Evolutionary conservation across 2,888 invertebrate genomes (phyloP), one percentile per base, ranked within the genome.

Genomic region (Apodemia hepburni): DNA sequence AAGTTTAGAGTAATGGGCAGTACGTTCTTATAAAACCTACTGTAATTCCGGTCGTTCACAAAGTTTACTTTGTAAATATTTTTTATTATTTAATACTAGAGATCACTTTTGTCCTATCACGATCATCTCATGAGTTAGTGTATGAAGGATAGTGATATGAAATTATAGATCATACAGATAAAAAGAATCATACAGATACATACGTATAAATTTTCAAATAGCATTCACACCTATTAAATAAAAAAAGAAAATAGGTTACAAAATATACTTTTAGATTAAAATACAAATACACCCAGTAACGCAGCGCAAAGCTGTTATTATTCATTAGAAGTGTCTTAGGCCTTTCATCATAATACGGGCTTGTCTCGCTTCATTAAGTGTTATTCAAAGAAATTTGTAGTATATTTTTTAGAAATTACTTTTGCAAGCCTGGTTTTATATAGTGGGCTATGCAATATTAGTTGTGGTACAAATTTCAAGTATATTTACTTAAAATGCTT

Each of bases 281-380:
- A 49, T n/a, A 54, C 51, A 42, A 42, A 42, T 42, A 12, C 5
- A 12, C 22, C 6, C 22, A 18, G 22, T 12, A 54, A 27, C 5
- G 18, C 6, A 3, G 22, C 51, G 22, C 22, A 54, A 54, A 54
- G 51, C 51, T 54, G 51, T 85, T 84, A 85, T 84, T 82, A 84
- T 84, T 85, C 86, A 87, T 88, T 83, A 85, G 78, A 70, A 72
- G 70, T 73, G 75, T 76, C 74, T 74, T 71, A 69, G 66, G 69
- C 84, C 86, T 86, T 83, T 87, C 85, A 87, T 87, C 80, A 78
- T 70, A 68, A 69, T 62, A 73, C 66, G 73, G 70, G 72, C 71
- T 64, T 62, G 66, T 74, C 77, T 66, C 66, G 73, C 70, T 80
- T 82, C 82, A 81, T 84, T 86, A 86, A 77, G 78, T 71, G 79